Conservation (phyloP, 2,888 invertebrate species). For the Abscondita cerata region DNA sequence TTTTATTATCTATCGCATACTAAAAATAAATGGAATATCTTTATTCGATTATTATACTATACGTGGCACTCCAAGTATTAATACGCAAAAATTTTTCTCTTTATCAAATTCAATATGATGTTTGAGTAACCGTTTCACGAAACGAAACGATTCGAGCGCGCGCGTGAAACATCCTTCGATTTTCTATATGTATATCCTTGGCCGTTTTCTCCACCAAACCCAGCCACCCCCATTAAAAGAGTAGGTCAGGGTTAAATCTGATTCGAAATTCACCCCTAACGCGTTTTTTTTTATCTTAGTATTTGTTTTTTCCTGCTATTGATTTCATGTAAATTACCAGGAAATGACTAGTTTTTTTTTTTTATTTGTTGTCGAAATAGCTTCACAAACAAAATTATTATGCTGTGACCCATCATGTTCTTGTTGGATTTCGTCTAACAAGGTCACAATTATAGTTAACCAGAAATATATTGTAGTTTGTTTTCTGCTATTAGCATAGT, state of each 20-base stretch:
- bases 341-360: constrained; percentile 6
- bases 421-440: constrained; percentile 44
- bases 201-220: constrained; percentile 21
- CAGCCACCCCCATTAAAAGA: constrained; percentile 29
- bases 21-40: too few species aligned
- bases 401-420: constrained; percentile 41
- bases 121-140: too few species aligned
- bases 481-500: constrained; percentile 5
- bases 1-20: too few species aligned
- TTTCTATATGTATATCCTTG: constrained; percentile 19
- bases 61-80: too few species aligned
- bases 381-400: constrained; percentile 37
- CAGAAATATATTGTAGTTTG: constrained; percentile 31
- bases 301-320: neutral
- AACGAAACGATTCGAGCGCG: too few species aligned
- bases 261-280: neutral
- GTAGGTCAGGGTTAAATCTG: constrained; percentile 32
- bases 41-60: too few species aligned
- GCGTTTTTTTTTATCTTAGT: too few species aligned
- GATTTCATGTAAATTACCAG: neutral
- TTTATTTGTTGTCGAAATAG: constrained; percentile 11
- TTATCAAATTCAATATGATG: neutral
- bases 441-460: constrained; percentile 45
- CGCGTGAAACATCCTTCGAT: constrained; percentile 3
- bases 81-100: too few species aligned